Conservation (phyloP, 2,113 vertebrate genomes). For the Trachemys scripta region DNA sequence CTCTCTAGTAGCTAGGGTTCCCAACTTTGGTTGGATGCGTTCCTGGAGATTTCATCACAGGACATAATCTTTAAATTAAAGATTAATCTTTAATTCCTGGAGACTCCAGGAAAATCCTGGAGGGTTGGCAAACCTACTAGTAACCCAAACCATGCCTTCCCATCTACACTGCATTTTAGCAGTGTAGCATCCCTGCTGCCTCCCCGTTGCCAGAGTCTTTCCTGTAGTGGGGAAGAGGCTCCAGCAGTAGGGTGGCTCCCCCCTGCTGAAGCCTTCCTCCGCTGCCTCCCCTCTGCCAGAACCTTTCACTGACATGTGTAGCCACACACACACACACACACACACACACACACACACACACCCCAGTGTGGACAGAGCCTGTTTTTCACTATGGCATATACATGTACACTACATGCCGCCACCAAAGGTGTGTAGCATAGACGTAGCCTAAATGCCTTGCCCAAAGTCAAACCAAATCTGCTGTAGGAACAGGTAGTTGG, state of each 20-base stretch:
- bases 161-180: background rate
- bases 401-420: background rate
- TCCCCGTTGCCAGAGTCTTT: background rate
- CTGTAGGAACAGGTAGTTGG: background rate
- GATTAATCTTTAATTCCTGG: no score
- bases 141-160: background rate
- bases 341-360: no score
- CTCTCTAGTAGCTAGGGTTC: background rate
- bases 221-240: no score
- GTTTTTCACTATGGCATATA: background rate
- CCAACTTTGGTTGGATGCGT: no score
- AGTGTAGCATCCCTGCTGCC: background rate
- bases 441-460: background rate
- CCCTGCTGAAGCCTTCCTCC: background rate
- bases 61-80: no score
- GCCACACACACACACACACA: background rate
- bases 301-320: background rate
- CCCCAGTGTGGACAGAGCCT: background rate
- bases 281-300: background rate
- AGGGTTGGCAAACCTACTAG: no score
- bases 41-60: no score
- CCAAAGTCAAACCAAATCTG: background rate
- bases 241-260: no score
- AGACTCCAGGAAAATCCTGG: no score
- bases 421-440: background rate